These are phyloP conservation scores for Pissodes strobi DNA, from an alignment of 1,140 invertebrate genomes.

Conservation along the genomic window DNA sequence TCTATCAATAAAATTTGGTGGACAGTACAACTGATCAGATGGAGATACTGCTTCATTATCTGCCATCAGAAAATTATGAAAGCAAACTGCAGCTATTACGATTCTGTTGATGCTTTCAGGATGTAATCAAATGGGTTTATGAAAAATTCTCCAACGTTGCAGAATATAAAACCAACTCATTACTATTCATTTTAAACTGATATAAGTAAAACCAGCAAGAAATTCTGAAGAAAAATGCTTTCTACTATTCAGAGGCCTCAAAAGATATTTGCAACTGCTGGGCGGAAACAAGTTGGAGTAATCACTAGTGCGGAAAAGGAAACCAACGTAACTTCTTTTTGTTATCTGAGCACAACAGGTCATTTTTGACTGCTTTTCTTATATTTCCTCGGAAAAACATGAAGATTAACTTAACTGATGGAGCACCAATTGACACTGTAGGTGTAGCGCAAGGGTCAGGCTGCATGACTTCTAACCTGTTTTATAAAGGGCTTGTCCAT, in stretches of 20 bases:
- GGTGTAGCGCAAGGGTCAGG: slow-evolving; percentile 49
- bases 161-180: background rate
- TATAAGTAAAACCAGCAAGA: background rate
- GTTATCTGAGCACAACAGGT: slow-evolving; percentile 48
- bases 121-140: no score
- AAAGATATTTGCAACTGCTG: slow-evolving; percentile 50
- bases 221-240: background rate
- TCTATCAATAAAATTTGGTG: no score
- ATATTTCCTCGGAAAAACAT: slow-evolving; percentile 48
- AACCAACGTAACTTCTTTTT: slow-evolving; percentile 48
- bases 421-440: slow-evolving; percentile 54
- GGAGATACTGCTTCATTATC: no score
- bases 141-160: no score
- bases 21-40: no score
- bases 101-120: no score
- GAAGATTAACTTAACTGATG: slow-evolving; percentile 37
- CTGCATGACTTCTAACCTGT: slow-evolving; percentile 51
- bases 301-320: slow-evolving; percentile 51
- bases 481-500: slow-evolving; percentile 40
- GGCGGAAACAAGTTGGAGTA: slow-evolving; percentile 46
- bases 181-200: no score
- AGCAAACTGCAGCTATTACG: no score
- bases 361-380: slow-evolving; percentile 51
- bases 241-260: slow-evolving; percentile 23
- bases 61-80: no score